Evolutionary conservation across 2,113 vertebrate species (phyloP), one percentile per base, ranked within the genome.

Genomic region (Budorcas taxicolor): DNA sequence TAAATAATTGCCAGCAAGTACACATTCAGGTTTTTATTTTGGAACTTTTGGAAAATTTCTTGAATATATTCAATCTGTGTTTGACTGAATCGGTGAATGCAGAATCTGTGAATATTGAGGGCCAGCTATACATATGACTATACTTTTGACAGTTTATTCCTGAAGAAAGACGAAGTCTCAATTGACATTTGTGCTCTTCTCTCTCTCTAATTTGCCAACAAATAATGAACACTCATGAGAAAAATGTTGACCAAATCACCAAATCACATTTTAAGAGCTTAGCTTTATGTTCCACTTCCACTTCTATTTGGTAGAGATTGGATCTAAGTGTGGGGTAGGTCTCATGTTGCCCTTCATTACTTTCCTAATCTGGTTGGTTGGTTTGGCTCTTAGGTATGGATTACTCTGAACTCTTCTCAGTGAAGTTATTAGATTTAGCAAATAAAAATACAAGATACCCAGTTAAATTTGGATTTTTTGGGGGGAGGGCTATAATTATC

Each of bases 291-390:
- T 52, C 14, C 17, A 6, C 4, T 52, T 91, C n/a, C 10, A 36
- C 16, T 33, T 71, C 31, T 25, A 58, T 33, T 14, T 47, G 8
- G 10, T 23, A 31, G 62, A 80, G 43, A 50, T 84, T 43, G 50
- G 55, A 52, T 9, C 0, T 29, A 27, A 11, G 3, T n/a, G 1
- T n/a, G 25, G 5, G 6, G 3, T 25, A n/a, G 31, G 4, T 58
- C 31, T 88, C 23, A 3, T 31, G 6, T 87, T 94, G 21, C 17
- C 21, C 0, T 71, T 25, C n/a, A 27, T 83, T 91, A 45, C 1
- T 64, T 87, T n/a, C n/a, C 1, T 89, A 25, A 60, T 87, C n/a
- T 43, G 23, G 5, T 50, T 55, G 33, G 21, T 47, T 71, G 62
- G 16, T 80, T 83, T 50, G 55, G 33, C 14, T 92, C 10, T 97